phyloP scores from a whole-genome alignment of 2,113 vertebrate species.

The Ptyas mucosa region DNA sequence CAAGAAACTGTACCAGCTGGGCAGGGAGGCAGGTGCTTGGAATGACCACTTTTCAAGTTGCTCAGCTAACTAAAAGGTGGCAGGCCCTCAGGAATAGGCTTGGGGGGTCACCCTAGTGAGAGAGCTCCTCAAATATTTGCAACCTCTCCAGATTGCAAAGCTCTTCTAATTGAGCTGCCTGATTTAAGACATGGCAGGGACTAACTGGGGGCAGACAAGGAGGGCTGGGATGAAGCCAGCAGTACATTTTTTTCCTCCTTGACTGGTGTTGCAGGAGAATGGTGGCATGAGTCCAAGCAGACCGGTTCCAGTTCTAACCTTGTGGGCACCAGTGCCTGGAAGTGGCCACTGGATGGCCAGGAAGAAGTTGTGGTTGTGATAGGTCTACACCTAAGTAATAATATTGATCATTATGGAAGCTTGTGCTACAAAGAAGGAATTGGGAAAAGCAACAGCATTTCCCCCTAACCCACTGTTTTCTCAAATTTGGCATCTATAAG shows the following conservation, averaged over 20 bases:
- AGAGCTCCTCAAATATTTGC: background rate
- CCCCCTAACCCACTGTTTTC: background rate
- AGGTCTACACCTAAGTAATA: background rate
- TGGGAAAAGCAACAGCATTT: background rate
- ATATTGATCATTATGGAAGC: background rate
- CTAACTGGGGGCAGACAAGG: background rate
- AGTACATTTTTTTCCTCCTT: background rate
- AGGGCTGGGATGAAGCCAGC: background rate
- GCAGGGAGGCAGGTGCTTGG: background rate
- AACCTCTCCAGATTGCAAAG: background rate
- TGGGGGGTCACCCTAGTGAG: background rate
- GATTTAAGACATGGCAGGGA: background rate
- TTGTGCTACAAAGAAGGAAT: background rate
- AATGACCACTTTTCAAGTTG: background rate
- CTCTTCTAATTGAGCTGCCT: background rate
- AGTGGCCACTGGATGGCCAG: background rate
- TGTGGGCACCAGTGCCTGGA: background rate
- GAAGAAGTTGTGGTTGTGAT: background rate
- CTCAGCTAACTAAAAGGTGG: background rate
- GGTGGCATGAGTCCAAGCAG: background rate
- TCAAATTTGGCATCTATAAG: background rate
- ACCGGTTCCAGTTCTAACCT: background rate
- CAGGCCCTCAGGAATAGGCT: background rate
- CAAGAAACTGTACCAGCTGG: background rate
- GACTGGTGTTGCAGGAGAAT: background rate